Evolutionary conservation across 2,888 invertebrate species (phyloP), one percentile per base, ranked within the genome.

Genomic region (Lasioglossum pauxillum): DNA sequence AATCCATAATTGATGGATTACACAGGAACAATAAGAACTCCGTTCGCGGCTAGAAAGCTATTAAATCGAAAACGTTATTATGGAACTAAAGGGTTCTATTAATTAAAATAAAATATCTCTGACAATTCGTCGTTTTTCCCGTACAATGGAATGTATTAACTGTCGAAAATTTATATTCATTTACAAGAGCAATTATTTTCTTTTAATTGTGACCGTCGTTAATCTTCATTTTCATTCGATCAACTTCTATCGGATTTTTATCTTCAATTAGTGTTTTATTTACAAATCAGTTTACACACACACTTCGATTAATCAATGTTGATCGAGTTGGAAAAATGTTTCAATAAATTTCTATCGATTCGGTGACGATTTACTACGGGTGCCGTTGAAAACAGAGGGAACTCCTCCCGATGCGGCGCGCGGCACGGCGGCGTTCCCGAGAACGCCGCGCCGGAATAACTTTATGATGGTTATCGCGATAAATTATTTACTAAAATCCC

Each of bases 401-500:
- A 75, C 44, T 84, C 78, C 53, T 10, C 1, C 31, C 74, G 12
- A 12, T 12, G 44, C 44, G 12, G 41, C 41, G 41, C 41, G 38
- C 38, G 38, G 38, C 38, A 7, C 38, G 75, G 64, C 31, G 53
- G 16, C 12, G 38, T 31, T 41, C 46, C 74, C 44, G 10, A 67
- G 64, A 81, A 57, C 7, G 7, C 0, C 5, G 16, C 74, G 78
- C 31, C 16, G 57, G 72, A 49, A 78, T 78, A 86, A 86, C 85
- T 82, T 86, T 74, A 82, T 57, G 75, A 75, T 46, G 49, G 75
- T 77, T 81, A 76, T n/a, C 67, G 38, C 72, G 82, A 75, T 75
- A 86, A 86, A 85, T 85, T 74, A 82, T 78, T 85, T 86, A 82
- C 75, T 74, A 79, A 82, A 85, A 85, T 86, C 72, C n/a, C 53